A percentile compares a stretch with the other conserved stretches of the same genome.
Evolutionary conservation across 2,888 invertebrate genomes (phyloP).

Genomic region (Polylopha cassiicola): DNA sequence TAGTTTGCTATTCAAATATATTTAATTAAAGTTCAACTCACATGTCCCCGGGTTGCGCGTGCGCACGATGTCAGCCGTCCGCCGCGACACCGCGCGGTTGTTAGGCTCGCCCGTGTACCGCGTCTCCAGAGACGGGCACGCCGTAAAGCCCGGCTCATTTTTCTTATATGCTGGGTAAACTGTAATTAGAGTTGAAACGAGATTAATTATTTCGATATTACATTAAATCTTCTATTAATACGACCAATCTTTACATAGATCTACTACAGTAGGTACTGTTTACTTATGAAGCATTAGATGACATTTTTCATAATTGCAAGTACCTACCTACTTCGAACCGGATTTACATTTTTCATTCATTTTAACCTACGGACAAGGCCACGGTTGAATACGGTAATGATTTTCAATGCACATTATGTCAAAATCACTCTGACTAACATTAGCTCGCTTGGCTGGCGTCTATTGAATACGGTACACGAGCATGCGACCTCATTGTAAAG

Average conservation of each 20-base stretch:
- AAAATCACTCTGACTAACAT: constrained; percentile 8
- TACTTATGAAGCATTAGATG: no score
- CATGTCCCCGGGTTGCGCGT: constrained; percentile 76
- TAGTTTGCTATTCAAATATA: no score
- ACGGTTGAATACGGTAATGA: constrained; percentile 14
- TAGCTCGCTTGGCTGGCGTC: constrained; percentile 9
- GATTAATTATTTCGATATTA: no score
- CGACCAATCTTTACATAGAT: no score
- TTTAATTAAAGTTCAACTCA: constrained; percentile 35
- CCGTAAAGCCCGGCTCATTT: constrained; percentile 68
- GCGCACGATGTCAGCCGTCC: constrained; percentile 86
- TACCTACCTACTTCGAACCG: no score
- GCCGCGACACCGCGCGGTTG: constrained; percentile 79
- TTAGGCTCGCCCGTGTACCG: constrained; percentile 89
- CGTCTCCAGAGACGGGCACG: constrained; percentile 71
- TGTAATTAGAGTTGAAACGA: constrained; percentile 48
- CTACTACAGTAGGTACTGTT: no score
- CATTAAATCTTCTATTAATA: no score
- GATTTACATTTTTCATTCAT: constrained; percentile 16
- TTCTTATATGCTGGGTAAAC: constrained; percentile 70
- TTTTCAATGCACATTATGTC: constrained; percentile 17
- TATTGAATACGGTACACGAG: no score
- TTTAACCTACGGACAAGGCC: constrained; percentile 17
- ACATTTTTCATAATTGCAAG: no score
- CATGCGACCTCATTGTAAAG: constrained; percentile 10